Base-by-base conservation (phyloP, 2,113 vertebrate genomes). In the Elgaria multicarinata region DNA sequence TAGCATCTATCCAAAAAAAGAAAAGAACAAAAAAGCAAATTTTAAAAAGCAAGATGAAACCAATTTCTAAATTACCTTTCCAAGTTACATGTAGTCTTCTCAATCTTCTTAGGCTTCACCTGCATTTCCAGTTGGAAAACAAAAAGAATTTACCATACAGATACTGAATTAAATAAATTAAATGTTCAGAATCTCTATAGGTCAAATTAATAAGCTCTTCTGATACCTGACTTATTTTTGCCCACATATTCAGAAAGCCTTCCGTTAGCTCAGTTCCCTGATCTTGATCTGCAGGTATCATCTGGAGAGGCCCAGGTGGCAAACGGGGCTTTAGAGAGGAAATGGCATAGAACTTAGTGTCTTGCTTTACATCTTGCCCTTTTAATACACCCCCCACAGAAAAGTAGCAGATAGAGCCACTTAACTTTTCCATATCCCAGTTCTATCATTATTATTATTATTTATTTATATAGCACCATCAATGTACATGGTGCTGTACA, bases 251-350 rank as follows among this genome's bases (percentile, higher is more conserved):
- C 87, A 98, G 16, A 9, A 97, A 87, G 0, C 46, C 92, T 86
- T 96, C 95, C 36, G 93, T 42, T 42, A 67, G 0, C n/a, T 90
- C 85, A 20, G 24, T 83, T 78, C 26, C n/a, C 58, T 87, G 92
- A 31, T 14, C 16, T 92, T 64, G 58, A 74, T 90, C 91, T 88
- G 94, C 92, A 64, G 92, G 92, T 79, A 93, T 44, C 97, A 98
- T 98, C n/a, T 96, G 93, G 82, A 98, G 89, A 62, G 97, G 97
- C 1, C 97, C 97, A 0, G 86, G 93, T 18, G 97, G 95, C 90
- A 97, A 94, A 3, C 39, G 85, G 81, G 92, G 92, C 97, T 97
- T 74, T 91, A 85, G 22, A 91, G 94, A 6, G 79, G 79, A 74
- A 80, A 71, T 4, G 39, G 62, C 5, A 82, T n/a, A 71, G 16